Evolutionary conservation across 2,113 vertebrate genomes (phyloP), one percentile per base, ranked within the genome.

Genomic region (Cebus imitator): DNA sequence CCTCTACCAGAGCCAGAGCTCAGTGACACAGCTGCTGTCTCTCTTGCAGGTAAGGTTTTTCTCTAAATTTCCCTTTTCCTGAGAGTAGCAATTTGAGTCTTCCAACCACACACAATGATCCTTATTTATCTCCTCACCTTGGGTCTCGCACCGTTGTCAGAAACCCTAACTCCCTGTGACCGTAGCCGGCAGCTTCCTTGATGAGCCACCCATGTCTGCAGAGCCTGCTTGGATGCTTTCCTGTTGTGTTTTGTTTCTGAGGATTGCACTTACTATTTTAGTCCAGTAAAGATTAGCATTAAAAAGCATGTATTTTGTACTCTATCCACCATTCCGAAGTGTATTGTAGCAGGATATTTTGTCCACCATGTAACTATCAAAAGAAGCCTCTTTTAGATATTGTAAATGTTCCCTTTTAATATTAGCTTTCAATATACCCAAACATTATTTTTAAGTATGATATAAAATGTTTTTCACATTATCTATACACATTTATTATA

Each of bases 141-240:
- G 45, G 86, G 68, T 73, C 76, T 20, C 3, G 7, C 3, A 61
- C 32, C 0, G 1, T 16, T 3, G 12, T 1, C 9, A 45, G 52
- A 52, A 72, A 23, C 25, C 16, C 6, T 11, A 8, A 0, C 55
- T 21, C 11, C 57, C 7, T 0, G 0, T 2, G 0, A 1, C 18
- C 0, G 0, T 1, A 1, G 16, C 13, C 30, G 8, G 43, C 20
- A 37, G 43, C 43, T 1, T 17, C 13, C 23, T 7, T 17, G 30
- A 20, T 2, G 5, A 9, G 17, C 27, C 10, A 6, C 32, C 0
- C 14, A 1, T 13, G 20, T 76, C 48, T 37, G 61, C 5, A 45
- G 57, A 43, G 35, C 43, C 43, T 52, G 48, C 50, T 10, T 37
- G 72, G 55, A 17, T 21, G 3, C n/a, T 78, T 25, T 27, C 23